A percentile compares a stretch with the other conserved stretches of the same genome.
phyloP scores from a whole-genome alignment of 2,113 vertebrate genomes.

The Sminthopsis crassicaudata region DNA sequence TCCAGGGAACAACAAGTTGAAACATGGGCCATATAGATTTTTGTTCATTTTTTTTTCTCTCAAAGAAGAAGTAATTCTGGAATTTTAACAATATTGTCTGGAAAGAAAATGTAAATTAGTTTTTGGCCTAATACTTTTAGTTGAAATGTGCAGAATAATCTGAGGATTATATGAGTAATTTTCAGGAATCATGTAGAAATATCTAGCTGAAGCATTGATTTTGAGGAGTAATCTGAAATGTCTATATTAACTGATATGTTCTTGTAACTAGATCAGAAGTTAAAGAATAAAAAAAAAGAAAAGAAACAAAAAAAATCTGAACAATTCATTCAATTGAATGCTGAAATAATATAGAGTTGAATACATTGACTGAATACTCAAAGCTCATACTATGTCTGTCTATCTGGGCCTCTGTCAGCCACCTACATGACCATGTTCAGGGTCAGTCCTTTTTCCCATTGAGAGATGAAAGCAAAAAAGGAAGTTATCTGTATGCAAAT shows the following conservation, averaged over 20 bases:
- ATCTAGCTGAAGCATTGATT: too few species aligned
- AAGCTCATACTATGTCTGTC: background rate
- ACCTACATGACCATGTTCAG: background rate
- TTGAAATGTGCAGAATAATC: too few species aligned
- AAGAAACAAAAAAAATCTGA: background rate
- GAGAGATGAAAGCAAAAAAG: background rate
- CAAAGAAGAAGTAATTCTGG: too few species aligned
- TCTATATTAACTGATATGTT: background rate
- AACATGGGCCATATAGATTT: too few species aligned
- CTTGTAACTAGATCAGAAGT: background rate
- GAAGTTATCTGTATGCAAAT: background rate
- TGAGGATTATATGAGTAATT: too few species aligned
- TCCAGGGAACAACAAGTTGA: background rate
- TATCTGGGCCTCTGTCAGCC: background rate
- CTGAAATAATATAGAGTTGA: background rate
- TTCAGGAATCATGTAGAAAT: too few species aligned
- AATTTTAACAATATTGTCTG: too few species aligned
- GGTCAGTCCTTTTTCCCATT: background rate
- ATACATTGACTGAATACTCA: background rate
- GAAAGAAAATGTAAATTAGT: too few species aligned
- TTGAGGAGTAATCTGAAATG: background rate
- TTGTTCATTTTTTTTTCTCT: too few species aligned
- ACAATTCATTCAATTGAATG: background rate
- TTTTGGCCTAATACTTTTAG: too few species aligned
- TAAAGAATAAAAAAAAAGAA: background rate